Evolutionary conservation across 2,888 invertebrate genomes (phyloP), one percentile per base, ranked within the genome.

Genomic region (Steinernema carpocapsae): DNA sequence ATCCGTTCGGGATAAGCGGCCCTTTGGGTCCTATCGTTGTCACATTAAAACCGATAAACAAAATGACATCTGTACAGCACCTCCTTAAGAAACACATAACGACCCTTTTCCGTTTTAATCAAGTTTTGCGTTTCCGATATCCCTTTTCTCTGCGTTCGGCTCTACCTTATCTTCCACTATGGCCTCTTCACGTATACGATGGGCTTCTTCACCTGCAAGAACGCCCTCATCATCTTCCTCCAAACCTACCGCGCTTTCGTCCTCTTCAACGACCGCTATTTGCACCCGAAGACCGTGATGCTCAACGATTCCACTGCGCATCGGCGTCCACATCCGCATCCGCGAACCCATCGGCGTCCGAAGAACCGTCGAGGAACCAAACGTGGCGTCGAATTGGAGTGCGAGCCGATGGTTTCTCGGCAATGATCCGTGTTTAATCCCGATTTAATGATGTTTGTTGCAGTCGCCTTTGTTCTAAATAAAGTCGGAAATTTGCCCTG

Each of bases 161-260:
- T 95, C 1, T 91, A 94, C 37, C 92, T 96, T 59, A 94, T 96
- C 76, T 91, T 93, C 12, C 93, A 94, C 84, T 95, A 93, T 88
- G 91, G 92, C 80, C 94, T 95, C 42, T 92, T 94, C 80, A 94
- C 93, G 84, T 95, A 96, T 86, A 95, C 95, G 92, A 95, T 95
- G 88, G 93, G 95, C 76, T 96, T 96, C 89, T 96, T 96, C 89
- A 95, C 95, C 0, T 94, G 94, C 89, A 93, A 78, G 52, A 94
- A 94, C 85, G 93, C 93, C 0, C 89, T 94, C 88, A 95, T 96
- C 12, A 95, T 95, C 76, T 88, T 94, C 0, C 90, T 96, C 0
- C 86, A 86, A 71, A 84, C 84, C 17, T 86, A 87, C 75, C 76
- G 81, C 32, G 76, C 78, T 4, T 76, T 76, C 71, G 74, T 79